phyloP scores from a whole-genome alignment of 2,888 invertebrate genomes.

The Drosophila histrio region DNA sequence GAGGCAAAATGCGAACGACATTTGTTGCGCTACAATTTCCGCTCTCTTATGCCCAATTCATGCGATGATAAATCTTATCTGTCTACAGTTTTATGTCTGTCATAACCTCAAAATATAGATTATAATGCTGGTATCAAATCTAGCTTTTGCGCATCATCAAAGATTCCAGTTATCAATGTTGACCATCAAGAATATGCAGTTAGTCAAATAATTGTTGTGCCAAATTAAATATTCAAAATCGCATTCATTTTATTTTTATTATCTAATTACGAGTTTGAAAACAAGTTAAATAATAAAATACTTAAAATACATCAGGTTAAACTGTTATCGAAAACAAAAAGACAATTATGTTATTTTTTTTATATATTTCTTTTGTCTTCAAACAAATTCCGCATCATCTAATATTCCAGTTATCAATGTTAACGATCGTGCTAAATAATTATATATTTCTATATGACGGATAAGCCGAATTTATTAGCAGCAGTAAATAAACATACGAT shows the following conservation, averaged over 20 bases:
- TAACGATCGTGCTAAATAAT: neutral
- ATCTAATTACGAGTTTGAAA: too few relatives aligned
- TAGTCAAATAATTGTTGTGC: too few relatives aligned
- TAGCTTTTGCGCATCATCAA: conserved; percentile 1
- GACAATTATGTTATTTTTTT: too few relatives aligned
- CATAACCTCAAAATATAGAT: conserved; percentile 7
- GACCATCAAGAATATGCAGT: too few relatives aligned
- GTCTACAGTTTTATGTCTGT: neutral
- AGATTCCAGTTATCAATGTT: too few relatives aligned
- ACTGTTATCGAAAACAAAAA: too few relatives aligned
- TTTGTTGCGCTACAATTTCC: conserved; percentile 30
- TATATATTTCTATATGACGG: neutral
- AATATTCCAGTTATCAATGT: neutral
- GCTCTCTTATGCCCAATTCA: conserved; percentile 32
- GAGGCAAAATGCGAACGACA: conserved; percentile 26
- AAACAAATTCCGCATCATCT: neutral
- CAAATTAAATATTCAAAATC: too few relatives aligned
- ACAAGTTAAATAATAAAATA: too few relatives aligned
- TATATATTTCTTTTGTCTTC: too few relatives aligned
- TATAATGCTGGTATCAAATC: neutral
- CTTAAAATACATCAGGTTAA: too few relatives aligned
- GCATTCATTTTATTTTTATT: too few relatives aligned
- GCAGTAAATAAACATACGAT: neutral
- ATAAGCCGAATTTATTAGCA: neutral
- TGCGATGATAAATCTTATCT: conserved; percentile 19